Evolutionary conservation across 2,113 vertebrate genomes (phyloP).

Genomic region (Jacana jacana): DNA sequence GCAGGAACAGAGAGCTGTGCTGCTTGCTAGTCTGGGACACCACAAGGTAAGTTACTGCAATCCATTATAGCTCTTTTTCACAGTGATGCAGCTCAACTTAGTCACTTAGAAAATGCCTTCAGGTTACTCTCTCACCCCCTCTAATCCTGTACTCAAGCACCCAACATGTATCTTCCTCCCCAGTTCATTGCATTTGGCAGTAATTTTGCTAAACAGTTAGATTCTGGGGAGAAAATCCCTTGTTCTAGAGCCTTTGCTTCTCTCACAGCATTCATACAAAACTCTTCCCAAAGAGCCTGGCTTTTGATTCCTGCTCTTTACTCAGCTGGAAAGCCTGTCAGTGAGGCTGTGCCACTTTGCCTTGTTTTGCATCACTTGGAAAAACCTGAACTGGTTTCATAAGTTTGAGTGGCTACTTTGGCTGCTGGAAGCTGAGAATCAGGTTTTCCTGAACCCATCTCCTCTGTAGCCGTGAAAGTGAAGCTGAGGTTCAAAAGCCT

Average conservation of each 20-base stretch:
- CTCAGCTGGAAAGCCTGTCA: background rate
- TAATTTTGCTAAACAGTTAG: background rate
- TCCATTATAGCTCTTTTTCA: background rate
- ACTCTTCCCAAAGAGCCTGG: background rate
- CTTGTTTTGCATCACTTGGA: background rate
- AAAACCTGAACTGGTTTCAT: background rate
- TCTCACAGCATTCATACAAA: background rate
- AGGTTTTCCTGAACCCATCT: background rate
- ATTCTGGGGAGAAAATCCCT: background rate
- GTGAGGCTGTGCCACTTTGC: background rate
- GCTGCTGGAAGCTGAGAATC: background rate
- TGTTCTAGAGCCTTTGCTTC: background rate
- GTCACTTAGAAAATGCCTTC: background rate
- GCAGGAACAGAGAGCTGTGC: background rate
- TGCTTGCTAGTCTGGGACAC: background rate
- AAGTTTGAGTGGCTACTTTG: background rate
- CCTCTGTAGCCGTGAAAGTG: background rate
- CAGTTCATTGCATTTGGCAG: background rate
- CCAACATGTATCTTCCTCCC: fast-evolving
- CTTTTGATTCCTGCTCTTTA: background rate
- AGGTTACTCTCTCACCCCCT: background rate
- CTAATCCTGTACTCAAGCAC: background rate
- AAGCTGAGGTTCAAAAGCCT: background rate
- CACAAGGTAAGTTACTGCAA: background rate
- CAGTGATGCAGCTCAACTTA: background rate